phyloP scores from a whole-genome alignment of 2,113 vertebrate species.

The Microcebus ravelobensis region DNA sequence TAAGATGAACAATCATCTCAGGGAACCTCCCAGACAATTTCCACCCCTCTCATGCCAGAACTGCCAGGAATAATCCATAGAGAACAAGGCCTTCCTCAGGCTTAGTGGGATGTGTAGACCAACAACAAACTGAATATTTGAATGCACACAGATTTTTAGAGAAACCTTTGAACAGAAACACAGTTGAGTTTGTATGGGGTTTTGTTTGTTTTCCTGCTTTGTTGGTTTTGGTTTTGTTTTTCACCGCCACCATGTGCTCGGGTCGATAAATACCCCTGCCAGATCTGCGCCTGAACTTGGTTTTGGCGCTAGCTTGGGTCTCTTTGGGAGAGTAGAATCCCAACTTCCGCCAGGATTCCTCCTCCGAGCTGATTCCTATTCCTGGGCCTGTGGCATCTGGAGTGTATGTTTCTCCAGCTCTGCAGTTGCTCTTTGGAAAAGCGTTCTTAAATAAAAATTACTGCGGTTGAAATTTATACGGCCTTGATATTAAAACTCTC shows the following conservation, averaged over 20 bases:
- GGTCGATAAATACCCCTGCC: not conserved
- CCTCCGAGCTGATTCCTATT: not conserved
- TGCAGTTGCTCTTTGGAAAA: not conserved
- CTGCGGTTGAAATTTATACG: not conserved
- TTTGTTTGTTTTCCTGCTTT: not conserved
- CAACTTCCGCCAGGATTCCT: not conserved
- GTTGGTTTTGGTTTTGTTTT: not conserved
- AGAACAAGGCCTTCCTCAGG: not conserved
- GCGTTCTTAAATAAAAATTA: not conserved
- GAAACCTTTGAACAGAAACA: conserved; percentile 1
- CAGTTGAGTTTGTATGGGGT: not conserved
- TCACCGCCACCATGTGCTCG: not conserved
- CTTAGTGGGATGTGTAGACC: not conserved
- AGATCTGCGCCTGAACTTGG: not conserved
- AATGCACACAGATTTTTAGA: not conserved
- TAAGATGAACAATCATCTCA: not conserved
- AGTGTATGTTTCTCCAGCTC: not conserved
- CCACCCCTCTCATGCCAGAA: not conserved
- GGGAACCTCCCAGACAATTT: not conserved
- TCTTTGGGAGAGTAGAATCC: not conserved
- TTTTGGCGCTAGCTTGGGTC: not conserved
- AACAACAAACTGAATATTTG: not conserved
- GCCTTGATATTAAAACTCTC: not conserved
- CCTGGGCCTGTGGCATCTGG: not conserved
- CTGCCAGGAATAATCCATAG: not conserved